Percentiles rank a stretch among this genome's conserved stretches.
Conservation (phyloP, 2,797 vertebrate species). For the Pelochelys cantorii region DNA sequence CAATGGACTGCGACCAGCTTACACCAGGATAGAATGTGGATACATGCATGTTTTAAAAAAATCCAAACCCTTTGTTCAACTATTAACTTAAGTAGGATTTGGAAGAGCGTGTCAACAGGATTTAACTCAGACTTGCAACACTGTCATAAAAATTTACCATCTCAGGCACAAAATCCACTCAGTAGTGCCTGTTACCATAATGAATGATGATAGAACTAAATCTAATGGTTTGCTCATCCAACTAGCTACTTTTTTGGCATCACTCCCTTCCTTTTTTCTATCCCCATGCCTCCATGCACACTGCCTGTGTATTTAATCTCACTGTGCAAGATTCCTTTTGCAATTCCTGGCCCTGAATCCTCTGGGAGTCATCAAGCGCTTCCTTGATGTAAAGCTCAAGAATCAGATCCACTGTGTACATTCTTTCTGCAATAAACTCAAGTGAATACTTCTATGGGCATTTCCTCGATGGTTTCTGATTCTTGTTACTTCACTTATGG, state of each 20-base stretch:
- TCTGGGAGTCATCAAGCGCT: background rate
- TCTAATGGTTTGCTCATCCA: background rate
- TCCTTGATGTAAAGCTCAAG: background rate
- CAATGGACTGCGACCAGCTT: background rate
- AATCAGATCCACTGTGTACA: background rate
- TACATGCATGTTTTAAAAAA: background rate
- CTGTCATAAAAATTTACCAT: background rate
- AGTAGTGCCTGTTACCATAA: background rate
- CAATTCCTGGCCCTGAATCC: background rate
- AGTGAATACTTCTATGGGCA: background rate
- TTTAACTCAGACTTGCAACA: background rate
- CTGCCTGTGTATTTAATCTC: background rate
- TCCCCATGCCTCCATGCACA: fast-evolving
- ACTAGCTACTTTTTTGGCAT: background rate
- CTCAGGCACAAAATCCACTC: background rate
- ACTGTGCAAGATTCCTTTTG: background rate
- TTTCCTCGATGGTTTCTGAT: conserved; percentile 11
- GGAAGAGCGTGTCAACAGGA: background rate
- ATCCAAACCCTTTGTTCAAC: background rate
- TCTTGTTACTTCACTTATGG: background rate
- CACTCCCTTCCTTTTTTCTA: fast-evolving
- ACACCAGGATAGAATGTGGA: background rate
- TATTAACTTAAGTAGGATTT: background rate
- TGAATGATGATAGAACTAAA: background rate
- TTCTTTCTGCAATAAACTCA: background rate